Evolutionary conservation across 2,888 invertebrate genomes (phyloP), one percentile per base, ranked within the genome.

Genomic region (Lepetodrilus schrolli): DNA sequence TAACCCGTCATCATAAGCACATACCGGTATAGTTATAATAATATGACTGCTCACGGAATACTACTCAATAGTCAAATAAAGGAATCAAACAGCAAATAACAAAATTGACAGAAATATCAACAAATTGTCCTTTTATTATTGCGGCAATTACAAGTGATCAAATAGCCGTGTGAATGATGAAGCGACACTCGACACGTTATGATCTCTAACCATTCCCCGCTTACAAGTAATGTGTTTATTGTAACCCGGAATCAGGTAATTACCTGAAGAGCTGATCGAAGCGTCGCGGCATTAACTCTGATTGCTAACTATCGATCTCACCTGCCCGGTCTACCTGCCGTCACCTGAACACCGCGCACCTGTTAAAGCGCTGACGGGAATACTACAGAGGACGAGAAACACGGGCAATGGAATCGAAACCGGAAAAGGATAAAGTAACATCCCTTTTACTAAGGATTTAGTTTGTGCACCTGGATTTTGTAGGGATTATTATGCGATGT

Each of bases 81-180:
- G 26, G 58, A 58, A 30, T 58, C 58, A 58, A 58, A 58, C 30
- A 30, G 10, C 58, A 58, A 58, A 23, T 58, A 58, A 58, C 58
- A 58, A 58, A 58, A 58, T n/a, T 58, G 58, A 58, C 58, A 58
- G 58, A 23, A 58, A 58, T 58, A 58, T 58, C 30, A 58, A 58
- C 58, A 58, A 58, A 58, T 58, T 58, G 58, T 58, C 58, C 58
- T 58, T 58, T 58, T 58, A 58, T 58, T 58, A 58, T 58, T 30
- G 17, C 23, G 5, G 34, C 58, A 58, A 58, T 58, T 58, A 58
- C 58, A 34, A 17, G 58, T n/a, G 58, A 58, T 58, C 58, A 58
- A 58, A 58, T 58, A 58, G 30, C 34, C 34, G 5, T 10, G n/a
- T 58, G 58, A 7, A 58, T 30, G 58, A 58, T 30, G 58, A 58